Base-by-base conservation (phyloP, 2,113 vertebrate species). In the Thamnaconus septentrionalis region DNA sequence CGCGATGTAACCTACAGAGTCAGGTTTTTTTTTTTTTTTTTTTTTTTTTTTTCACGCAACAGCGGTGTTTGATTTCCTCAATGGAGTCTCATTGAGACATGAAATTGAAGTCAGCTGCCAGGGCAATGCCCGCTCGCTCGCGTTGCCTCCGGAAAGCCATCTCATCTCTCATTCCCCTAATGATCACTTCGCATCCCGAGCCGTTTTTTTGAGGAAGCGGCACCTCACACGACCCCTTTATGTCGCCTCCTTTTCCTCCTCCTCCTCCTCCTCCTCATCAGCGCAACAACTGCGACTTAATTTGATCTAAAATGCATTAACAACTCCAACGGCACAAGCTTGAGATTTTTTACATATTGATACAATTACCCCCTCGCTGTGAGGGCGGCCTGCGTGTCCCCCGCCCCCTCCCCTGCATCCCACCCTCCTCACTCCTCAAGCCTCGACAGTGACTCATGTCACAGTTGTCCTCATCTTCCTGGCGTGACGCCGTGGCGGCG, bases 351-450 rank as follows among this genome's bases (percentile, higher is more conserved):
- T 90, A 87, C 91, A 90, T 90, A 89, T 84, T 92, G 85, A 90
- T 89, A 88, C 87, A 90, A 90, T 93, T 90, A 90, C 61, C 87
- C 87, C 84, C 89, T 79, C 47, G 84, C 91, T 91, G 86, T 75
- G 83, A 87, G 67, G 85, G 81, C 83, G 66, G 10, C 70, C 73
- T 62, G 74, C 59, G 69, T 68, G 59, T 49, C 72, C 71, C 64
- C 61, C 61, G 53, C 61, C 59, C 64, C 53, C 61, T 59, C 66
- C 71, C 58, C 52, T 58, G 63, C 61, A 6, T 54, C 44, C 53
- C 71, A 79, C 73, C 84, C 79, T 70, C 56, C 71, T 81, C 72
- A 84, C 81, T 88, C 87, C 85, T 83, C 76, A 75, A 69, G 82
- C 76, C 75, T 75, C 64, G 69, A 65, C 51, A 65, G 76, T 56